Conservation (phyloP, 2,113 vertebrate genomes). For the Egretta garzetta region DNA sequence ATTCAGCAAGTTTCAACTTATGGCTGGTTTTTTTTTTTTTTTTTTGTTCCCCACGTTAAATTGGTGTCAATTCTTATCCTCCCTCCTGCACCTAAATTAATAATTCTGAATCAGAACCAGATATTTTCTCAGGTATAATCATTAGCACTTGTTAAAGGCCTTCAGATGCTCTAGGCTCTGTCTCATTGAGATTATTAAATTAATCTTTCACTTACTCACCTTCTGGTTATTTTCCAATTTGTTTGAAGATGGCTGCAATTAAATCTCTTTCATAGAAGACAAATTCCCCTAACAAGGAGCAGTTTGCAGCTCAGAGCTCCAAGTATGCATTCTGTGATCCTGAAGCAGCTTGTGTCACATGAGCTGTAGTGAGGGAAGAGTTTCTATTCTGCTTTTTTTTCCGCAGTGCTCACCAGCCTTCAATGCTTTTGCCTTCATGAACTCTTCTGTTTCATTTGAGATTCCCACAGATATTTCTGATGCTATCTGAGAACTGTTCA, state of each 20-base stretch:
- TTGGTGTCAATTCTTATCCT: neutral
- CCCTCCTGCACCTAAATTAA: constrained; percentile 1
- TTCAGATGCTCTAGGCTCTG: constrained; percentile 25
- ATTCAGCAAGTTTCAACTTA: neutral
- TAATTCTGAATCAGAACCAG: constrained; percentile 33
- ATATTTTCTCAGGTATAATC: constrained; percentile 48
- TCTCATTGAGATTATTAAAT: constrained; percentile 58
- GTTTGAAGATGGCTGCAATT: constrained; percentile 56
- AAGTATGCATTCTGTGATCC: neutral
- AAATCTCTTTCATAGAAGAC: constrained; percentile 46
- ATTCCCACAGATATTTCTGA: neutral
- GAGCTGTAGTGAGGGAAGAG: neutral
- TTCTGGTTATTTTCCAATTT: constrained; percentile 60
- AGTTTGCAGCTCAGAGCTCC: neutral
- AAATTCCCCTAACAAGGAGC: constrained; percentile 3
- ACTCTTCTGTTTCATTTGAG: neutral
- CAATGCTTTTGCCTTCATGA: neutral
- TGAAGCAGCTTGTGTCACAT: neutral
- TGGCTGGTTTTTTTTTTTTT: neutral
- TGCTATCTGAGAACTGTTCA: neutral
- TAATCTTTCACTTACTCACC: constrained; percentile 35
- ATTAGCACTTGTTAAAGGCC: constrained; percentile 52
- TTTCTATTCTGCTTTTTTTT: neutral
- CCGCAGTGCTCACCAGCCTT: neutral
- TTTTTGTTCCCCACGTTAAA: neutral